Conservation (phyloP, 1,140 invertebrate genomes). For the Apis florea region DNA sequence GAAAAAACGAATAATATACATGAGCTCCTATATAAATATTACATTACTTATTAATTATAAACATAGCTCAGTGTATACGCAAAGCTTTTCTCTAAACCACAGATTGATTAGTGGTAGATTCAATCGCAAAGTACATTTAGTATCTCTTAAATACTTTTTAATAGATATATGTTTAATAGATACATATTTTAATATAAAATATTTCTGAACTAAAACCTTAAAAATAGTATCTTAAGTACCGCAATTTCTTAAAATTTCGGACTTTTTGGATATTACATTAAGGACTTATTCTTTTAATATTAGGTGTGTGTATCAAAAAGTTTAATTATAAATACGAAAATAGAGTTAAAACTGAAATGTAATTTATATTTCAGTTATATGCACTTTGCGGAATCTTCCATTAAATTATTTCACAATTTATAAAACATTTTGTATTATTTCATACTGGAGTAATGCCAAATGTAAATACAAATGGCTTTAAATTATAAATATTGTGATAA, state of each 20-base stretch:
- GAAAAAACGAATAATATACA: slow-evolving; percentile 17
- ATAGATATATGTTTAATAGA: background rate
- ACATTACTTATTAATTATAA: slow-evolving; percentile 45
- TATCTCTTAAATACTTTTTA: background rate
- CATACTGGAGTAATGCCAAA: slow-evolving; percentile 2
- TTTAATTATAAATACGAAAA: background rate
- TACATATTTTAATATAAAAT: background rate
- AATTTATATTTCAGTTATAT: background rate
- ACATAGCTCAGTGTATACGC: slow-evolving; percentile 43
- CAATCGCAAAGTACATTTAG: background rate
- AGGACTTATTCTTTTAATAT: too few relatives aligned
- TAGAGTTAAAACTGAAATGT: background rate
- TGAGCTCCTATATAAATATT: slow-evolving; percentile 37
- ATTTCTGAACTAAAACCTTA: background rate
- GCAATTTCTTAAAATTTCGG: background rate
- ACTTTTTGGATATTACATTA: background rate
- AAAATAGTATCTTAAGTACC: background rate
- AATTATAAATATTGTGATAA: slow-evolving; percentile 24
- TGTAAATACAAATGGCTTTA: slow-evolving; percentile 17
- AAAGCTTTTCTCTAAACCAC: slow-evolving; percentile 26
- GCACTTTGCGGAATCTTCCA: slow-evolving; percentile 15
- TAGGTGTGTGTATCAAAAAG: background rate
- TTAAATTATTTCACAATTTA: slow-evolving; percentile 17
- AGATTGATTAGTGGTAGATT: slow-evolving; percentile 26
- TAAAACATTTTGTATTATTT: slow-evolving; percentile 14